A percentile compares a stretch with the other conserved stretches of the same genome.
Evolutionary conservation across 2,888 invertebrate species (phyloP).

Genomic region (Epinotia ramella): DNA sequence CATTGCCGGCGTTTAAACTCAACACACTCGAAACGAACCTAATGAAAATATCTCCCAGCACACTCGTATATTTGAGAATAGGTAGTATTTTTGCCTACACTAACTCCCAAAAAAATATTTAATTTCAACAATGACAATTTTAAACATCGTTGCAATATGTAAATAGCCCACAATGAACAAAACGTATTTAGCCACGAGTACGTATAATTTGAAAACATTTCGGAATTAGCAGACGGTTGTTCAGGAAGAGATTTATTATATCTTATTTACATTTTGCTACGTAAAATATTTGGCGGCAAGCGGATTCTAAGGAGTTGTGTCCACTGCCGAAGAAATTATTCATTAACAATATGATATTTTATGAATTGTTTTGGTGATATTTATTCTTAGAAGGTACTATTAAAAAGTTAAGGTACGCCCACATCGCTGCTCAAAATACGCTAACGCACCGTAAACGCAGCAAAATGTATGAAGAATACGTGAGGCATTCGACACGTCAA

Average conservation of each 20-base stretch:
- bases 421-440: no score
- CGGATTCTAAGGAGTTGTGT: slow-evolving; percentile 33
- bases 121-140: slow-evolving; percentile 23
- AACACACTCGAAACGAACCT: no score
- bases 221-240: slow-evolving; percentile 72
- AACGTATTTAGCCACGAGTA: slow-evolving; percentile 50
- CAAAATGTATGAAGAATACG: no score
- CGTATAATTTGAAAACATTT: slow-evolving; percentile 55
- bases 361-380: background rate
- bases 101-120: background rate
- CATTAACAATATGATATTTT: background rate
- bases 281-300: slow-evolving; percentile 43
- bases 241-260: slow-evolving; percentile 61
- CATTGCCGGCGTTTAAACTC: no score
- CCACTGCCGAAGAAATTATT: slow-evolving; percentile 14
- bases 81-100: background rate
- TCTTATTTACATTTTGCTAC: slow-evolving; percentile 61
- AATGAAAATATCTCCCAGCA: no score
- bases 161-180: slow-evolving; percentile 35
- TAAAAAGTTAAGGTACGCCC: no score
- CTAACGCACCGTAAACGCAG: no score
- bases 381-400: no score
- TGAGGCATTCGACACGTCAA: no score
- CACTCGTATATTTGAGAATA: background rate
- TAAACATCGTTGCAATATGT: slow-evolving; percentile 33